Conservation (phyloP, 1,140 invertebrate genomes). For the Thalassaphorura encarpata region DNA sequence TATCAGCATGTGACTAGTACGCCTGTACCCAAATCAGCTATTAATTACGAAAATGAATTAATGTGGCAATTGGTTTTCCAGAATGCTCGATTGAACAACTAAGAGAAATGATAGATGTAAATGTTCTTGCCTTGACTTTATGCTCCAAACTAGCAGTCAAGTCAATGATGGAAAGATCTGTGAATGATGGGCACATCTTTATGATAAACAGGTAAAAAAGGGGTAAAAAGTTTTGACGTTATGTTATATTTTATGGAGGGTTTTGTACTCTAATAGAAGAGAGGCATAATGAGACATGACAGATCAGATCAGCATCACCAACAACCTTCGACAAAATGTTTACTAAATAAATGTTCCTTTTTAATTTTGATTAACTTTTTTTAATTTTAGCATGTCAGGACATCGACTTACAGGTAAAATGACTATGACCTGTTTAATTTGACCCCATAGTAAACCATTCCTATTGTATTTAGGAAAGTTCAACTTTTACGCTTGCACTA, state of each 20-base stretch:
- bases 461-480: background rate
- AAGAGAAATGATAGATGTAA: slow-evolving; percentile 46
- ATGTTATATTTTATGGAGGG: background rate
- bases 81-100: slow-evolving; percentile 20
- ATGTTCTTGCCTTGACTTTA: slow-evolving; percentile 53
- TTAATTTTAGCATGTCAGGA: slow-evolving; percentile 22
- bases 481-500: slow-evolving; percentile 40
- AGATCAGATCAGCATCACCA: background rate
- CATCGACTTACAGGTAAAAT: slow-evolving; percentile 22
- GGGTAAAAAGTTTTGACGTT: no score
- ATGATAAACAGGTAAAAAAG: slow-evolving; percentile 52
- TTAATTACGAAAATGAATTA: no score
- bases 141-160: slow-evolving; percentile 54
- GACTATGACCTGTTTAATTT: background rate
- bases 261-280: slow-evolving; percentile 4
- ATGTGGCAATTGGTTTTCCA: no score
- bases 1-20: no score
- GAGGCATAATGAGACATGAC: slow-evolving; percentile 25
- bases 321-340: no score
- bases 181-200: slow-evolving; percentile 55
- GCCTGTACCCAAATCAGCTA: no score
- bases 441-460: background rate
- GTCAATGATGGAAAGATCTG: slow-evolving; percentile 51
- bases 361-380: background rate
- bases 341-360: no score